Base-by-base conservation (phyloP, 2,113 vertebrate species). In the Amazona guildingii region DNA sequence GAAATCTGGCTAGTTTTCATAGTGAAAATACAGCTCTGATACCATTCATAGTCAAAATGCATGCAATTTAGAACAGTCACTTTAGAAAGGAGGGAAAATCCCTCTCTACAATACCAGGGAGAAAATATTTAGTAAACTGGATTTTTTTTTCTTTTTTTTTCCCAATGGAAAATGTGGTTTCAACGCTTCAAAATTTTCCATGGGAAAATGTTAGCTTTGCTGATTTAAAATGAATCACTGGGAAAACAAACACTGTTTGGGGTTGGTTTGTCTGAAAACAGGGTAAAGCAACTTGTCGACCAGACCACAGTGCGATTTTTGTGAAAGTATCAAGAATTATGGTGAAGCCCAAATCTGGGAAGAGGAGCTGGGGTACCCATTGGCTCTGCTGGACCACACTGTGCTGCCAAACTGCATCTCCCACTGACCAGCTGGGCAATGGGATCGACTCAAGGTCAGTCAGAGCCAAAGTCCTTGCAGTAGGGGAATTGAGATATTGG, bases 81-180 rank as follows among this genome's bases (percentile, higher is more conserved):
- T 0, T 37, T 11, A 68, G 6, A 64, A 21, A 37, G 18, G 17
- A 86, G 28, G 31, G 33, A 75, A 44, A 48, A 9, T 41, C 43
- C 18, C 46, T 55, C 51, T 43, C 0, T 25, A 18, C 5, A 64
- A 14, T 27, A 28, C 11, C 1, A 4, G 49, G 35, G 48, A 81
- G 35, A 49, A 93, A 79, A 54, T 51, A 64, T 46, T 80, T 51
- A 37, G 55, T 21, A 51, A 55, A 55, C 0, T 0, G 59, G 37
- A 33, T 68, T 20, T 61, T 81, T 84, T 41, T 68, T 20, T 61
- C 75, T 84, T 41, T 83, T 46, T 7, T 29, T 73, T 55, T 89
- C 75, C 62, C 86, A 62, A 66, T 78, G 69, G 92, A 84, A 97
- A 86, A 66, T 66, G 51, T 72, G 77, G 73, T 89, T 95, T 96